phyloP scores from a whole-genome alignment of 2,797 vertebrate species.

The Balearica regulorum region DNA sequence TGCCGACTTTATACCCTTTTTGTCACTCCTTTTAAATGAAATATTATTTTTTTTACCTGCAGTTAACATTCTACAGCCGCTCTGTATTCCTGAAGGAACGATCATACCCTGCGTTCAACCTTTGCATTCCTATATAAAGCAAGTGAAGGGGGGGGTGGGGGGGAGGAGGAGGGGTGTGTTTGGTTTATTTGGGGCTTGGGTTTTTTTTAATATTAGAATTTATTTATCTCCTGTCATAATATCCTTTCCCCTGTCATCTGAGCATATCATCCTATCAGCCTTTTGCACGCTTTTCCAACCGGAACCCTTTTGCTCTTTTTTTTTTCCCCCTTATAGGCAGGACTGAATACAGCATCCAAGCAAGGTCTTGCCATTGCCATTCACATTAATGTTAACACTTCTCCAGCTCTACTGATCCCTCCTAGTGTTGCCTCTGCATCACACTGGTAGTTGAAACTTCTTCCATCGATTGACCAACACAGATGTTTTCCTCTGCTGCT shows the following conservation, averaged over 20 bases:
- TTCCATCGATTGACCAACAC: neutral
- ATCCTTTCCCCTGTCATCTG: neutral
- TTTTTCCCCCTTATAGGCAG: neutral
- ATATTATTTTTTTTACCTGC: neutral
- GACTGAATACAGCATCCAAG: neutral
- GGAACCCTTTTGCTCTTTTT: neutral
- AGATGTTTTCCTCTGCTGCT: neutral
- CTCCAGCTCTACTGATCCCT: neutral
- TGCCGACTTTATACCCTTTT: neutral
- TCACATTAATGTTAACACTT: neutral
- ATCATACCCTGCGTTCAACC: neutral
- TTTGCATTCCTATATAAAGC: neutral
- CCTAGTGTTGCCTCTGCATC: neutral
- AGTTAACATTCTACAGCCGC: neutral
- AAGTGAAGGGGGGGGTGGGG: neutral
- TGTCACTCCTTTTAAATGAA: neutral
- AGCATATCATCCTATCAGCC: neutral
- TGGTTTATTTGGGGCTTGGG: accelerated
- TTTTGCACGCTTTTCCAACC: neutral
- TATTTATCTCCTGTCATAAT: neutral
- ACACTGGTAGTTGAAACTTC: neutral
- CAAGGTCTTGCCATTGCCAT: neutral
- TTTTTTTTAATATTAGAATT: neutral
- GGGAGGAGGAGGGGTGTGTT: no score
- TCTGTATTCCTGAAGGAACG: neutral